Base-by-base conservation (phyloP, 1,140 invertebrate species). In the Macrostomum lignano region DNA sequence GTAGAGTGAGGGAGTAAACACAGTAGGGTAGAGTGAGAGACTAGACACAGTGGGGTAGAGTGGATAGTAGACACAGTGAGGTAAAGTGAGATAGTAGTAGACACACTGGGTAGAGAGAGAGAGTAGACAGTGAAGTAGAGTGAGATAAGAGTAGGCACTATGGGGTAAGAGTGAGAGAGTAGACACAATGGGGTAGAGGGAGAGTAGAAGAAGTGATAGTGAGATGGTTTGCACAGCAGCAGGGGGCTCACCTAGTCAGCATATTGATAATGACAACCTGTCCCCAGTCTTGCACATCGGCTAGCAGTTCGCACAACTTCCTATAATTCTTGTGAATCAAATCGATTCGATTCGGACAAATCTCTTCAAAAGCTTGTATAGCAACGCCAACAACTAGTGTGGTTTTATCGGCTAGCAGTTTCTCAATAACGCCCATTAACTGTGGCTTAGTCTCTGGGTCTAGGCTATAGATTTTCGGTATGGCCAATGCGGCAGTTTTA, bases 231-330 rank as follows among this genome's bases (percentile, higher is more conserved):
- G 39, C 76, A 66, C 0, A 75, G 76, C 58, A 91, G 91, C n/a
- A n/a, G n/a, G n/a, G n/a, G n/a, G n/a, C n/a, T n/a, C n/a, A n/a
- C 47, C 82, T 67, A 2, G 86, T 93, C 5, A 98, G 61, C 66
- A 93, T 86, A 46, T 88, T 86, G 25, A 96, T 70, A 43, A 98
- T 77, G 6, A 91, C 72, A 25, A 96, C 72, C 62, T 91, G 82
- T n/a, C 82, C 81, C 78, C 77, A 86, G 59, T 96, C 86, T 49
- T 94, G 84, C 17, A 94, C 77, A 58, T 98, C 88, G 1, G 86
- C 78, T 20, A 98, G 58, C 21, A 94, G 64, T 47, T 78, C 74
- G 51, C 86, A 96, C 17, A 96, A 60, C 59, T 93, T 93, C 40
- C 86, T 68, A 49, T 74, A 98, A 55, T 94, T 11, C 32, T 19